Conservation (phyloP, 1,140 invertebrate genomes). For the Drosophila cardini region DNA sequence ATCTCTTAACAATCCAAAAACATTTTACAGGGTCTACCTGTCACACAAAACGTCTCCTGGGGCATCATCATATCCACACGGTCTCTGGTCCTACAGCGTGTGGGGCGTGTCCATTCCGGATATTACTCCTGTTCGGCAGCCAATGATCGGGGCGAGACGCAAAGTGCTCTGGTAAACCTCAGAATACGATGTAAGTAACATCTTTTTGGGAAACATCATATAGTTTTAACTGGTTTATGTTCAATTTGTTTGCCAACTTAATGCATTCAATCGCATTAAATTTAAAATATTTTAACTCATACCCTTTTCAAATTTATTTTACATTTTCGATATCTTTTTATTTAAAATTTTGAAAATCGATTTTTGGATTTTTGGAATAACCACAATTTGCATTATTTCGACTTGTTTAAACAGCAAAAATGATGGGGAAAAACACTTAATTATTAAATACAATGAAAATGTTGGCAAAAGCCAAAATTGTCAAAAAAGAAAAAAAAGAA, state of each 20-base stretch:
- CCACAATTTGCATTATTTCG: slow-evolving; percentile 8
- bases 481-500: slow-evolving; percentile 1
- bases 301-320: neutral
- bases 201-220: neutral
- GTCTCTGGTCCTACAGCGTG: slow-evolving; percentile 93
- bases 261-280: neutral
- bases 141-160: slow-evolving; percentile 93
- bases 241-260: neutral
- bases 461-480: slow-evolving; percentile 47
- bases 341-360: neutral
- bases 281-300: neutral
- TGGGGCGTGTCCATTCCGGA: slow-evolving; percentile 92
- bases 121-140: slow-evolving; percentile 93
- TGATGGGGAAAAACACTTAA: slow-evolving; percentile 34
- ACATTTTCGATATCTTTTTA: neutral
- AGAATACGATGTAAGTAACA: slow-evolving; percentile 93
- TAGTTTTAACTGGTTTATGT: neutral
- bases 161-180: slow-evolving; percentile 90
- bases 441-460: slow-evolving; percentile 42
- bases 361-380: slow-evolving; percentile 25
- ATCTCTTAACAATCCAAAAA: neutral
- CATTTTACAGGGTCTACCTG: slow-evolving; percentile 88
- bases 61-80: slow-evolving; percentile 94
- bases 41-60: slow-evolving; percentile 93
- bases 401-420: slow-evolving; percentile 21